Evolutionary conservation across 2,113 vertebrate genomes (phyloP), one percentile per base, ranked within the genome.

Genomic region (Chauna torquata): DNA sequence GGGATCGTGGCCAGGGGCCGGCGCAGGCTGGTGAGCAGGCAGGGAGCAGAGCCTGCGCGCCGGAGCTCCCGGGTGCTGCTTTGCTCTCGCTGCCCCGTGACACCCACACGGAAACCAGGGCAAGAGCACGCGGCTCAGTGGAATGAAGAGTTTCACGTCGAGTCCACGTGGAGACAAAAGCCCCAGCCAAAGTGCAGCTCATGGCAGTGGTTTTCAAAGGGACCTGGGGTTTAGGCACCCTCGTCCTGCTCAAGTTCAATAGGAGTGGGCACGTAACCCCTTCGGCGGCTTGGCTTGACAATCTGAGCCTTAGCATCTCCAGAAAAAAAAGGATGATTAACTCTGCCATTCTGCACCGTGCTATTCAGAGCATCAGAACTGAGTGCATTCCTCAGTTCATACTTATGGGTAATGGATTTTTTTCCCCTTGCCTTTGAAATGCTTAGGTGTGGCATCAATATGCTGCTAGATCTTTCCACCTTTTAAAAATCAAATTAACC

Each of bases 21-120:
- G 42, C 4, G 69, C 18, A 94, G 97, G 79, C 75, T 94, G 32
- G 61, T 64, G 96, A 96, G 18, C 62, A 66, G 12, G 91, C 38
- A 57, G 92, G 86, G 47, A 92, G 91, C 22, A 85, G 8, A n/a
- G 4, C 50, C 82, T 0, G 83, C 11, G 1, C 96, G 34, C 23
- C 28, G 7, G 49, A 40, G 59, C 70, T 81, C 20, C 70, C 47
- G 19, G 25, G 5, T 24, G 28, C 5, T 12, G 36, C 6, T 45
- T 92, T 42, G 22, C n/a, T 36, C 38, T 12, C 42, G 34, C 52
- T 8, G 1, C 49, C 45, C 28, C 0, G 0, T 0, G 2, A 38
- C 75, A 50, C 3, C 45, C 4, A 0, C 45, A 5, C 0, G 0
- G 76, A 55, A 74, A 8, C 22, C 27, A 10, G 1, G 1, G 80